Evolutionary conservation across 2,797 vertebrate species (phyloP), one percentile per base, ranked within the genome.

Genomic region (Enteromius fasciolatus): DNA sequence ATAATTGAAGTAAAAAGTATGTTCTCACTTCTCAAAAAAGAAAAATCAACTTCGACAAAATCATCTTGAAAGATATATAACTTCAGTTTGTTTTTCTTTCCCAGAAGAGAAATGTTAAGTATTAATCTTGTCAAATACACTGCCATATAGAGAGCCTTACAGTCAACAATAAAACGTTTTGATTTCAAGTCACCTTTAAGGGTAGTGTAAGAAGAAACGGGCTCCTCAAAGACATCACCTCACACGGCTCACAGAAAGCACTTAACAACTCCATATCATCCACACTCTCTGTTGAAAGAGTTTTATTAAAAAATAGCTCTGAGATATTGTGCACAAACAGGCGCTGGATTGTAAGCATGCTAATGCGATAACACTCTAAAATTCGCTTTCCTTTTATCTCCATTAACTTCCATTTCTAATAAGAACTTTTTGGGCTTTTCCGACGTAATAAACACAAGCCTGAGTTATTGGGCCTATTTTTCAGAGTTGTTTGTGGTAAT

Each of bases 401-500:
- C 73, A 83, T 82, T 84, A 85, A 86, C 84, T 82, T 67, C 64
- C 67, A 59, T 81, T 76, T 39, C 79, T 83, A 28, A 73, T 78
- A 76, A 61, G 48, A 84, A 86, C 84, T 86, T 87, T 86, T 70
- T 48, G 6, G 54, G 92, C 92, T 93, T 94, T 92, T 92, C 92
- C 92, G 93, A 93, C 90, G 88, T 92, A 90, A 93, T 93, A 90
- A 92, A 92, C 92, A 90, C 92, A 93, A 92, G 92, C 92, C 91
- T 89, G 80, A 86, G 87, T 86, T 92, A 94, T 86, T 85, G 84
- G 41, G 48, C 31, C 80, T 39, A 80, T 84, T 86, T 94, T 94
- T 93, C 93, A 91, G 93, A 92, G 92, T 92, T 93, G 86, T 92
- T 92, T 94, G 92, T 91, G 89, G 92, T 94, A 93, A 95, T 92